A percentile compares a stretch with the other conserved stretches of the same genome.
Conservation (phyloP, 2,797 vertebrate species). For the Heliangelus exortis region DNA sequence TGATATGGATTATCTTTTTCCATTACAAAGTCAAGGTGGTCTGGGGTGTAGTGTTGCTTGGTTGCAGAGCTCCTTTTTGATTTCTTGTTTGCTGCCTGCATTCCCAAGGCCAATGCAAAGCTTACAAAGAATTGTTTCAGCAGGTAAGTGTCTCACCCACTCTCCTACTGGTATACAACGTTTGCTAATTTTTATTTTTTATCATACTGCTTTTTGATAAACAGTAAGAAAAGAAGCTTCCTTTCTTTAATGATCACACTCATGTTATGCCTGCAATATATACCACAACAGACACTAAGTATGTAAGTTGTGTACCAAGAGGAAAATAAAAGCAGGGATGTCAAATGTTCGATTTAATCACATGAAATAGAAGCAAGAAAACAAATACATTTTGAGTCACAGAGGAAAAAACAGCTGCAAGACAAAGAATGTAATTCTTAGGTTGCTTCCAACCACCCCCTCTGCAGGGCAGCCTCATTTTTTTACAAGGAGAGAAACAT, state of each 20-base stretch:
- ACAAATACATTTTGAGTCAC: neutral
- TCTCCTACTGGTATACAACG: neutral
- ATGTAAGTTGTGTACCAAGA: neutral
- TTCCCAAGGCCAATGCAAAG: neutral
- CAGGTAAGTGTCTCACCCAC: neutral
- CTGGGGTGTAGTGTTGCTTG: neutral
- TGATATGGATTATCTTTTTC: constrained; percentile 35
- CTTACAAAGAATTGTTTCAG: neutral
- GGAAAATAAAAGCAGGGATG: neutral
- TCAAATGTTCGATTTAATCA: neutral
- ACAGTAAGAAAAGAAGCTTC: neutral
- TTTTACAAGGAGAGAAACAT: constrained; percentile 11
- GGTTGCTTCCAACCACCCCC: neutral
- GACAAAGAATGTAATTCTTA: neutral
- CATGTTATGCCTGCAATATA: neutral
- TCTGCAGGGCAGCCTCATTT: constrained; percentile 8
- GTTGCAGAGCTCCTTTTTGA: neutral
- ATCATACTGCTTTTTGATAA: neutral
- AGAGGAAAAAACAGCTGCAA: neutral
- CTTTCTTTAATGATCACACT: neutral
- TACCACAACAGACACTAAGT: neutral
- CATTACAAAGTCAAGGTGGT: neutral
- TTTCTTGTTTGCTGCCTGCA: neutral
- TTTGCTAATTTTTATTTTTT: neutral
- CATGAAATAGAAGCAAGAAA: neutral